Percentiles rank a stretch among this genome's conserved stretches.
phyloP scores from a whole-genome alignment of 2,113 vertebrate species.

The Etheostoma cragini region DNA sequence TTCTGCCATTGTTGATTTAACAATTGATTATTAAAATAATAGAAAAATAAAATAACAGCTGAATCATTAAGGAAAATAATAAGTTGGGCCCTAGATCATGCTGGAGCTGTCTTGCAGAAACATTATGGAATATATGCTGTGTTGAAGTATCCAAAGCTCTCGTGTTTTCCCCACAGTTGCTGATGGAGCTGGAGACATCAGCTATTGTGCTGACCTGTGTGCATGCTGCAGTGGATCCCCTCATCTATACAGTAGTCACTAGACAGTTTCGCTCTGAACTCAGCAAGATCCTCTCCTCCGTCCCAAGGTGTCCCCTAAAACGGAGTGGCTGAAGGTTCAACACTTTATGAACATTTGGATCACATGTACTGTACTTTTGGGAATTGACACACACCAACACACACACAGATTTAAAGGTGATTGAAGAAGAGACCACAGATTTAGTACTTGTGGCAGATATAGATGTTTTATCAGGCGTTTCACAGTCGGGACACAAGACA shows the following conservation, averaged over 20 bases:
- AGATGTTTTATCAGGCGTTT: conserved; percentile 87
- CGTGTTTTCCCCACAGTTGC: conserved; percentile 31
- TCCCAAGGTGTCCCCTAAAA: conserved; percentile 42
- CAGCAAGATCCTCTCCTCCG: conserved; percentile 61
- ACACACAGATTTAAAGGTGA: conserved; percentile 7
- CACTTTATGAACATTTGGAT: background rate
- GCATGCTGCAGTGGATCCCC: conserved; percentile 74
- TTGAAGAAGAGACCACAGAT: conserved; percentile 56
- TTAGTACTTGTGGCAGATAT: conserved; percentile 84
- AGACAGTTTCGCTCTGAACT: conserved; percentile 75
- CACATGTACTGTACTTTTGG: background rate
- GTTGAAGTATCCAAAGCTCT: background rate
- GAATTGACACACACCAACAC: conserved; percentile 3
- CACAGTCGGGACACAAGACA: conserved; percentile 88
- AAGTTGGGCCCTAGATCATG: background rate
- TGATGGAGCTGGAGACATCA: conserved; percentile 70
- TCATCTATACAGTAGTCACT: conserved; percentile 78
- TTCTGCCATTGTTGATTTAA: background rate
- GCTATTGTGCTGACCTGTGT: conserved; percentile 70
- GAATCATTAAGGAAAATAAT: background rate
- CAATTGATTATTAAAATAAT: background rate
- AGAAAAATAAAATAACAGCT: no score
- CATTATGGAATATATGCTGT: background rate
- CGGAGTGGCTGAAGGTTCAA: conserved; percentile 8
- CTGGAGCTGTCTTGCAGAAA: background rate